These are phyloP conservation scores for Ochropacha duplaris DNA, from an alignment of 2,888 invertebrate genomes.

Conservation along the genomic window DNA sequence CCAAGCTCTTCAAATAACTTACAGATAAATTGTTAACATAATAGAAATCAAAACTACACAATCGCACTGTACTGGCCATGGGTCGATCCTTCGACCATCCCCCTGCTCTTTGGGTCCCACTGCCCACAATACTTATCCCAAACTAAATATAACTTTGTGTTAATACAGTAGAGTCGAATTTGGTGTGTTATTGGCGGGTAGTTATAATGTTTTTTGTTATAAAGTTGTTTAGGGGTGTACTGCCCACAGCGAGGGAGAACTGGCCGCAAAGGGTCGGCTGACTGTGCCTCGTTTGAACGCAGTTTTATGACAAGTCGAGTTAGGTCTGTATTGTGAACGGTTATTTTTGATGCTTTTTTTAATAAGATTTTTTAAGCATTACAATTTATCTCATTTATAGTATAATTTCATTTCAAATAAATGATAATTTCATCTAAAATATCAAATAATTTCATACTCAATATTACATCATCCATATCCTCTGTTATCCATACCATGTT, in stretches of 20 bases:
- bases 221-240: slow-evolving; percentile 71
- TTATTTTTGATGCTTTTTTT: background rate
- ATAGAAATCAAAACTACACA: slow-evolving; percentile 77
- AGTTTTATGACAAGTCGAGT: slow-evolving; percentile 5
- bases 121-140: slow-evolving; percentile 55
- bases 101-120: slow-evolving; percentile 51
- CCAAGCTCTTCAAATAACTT: background rate
- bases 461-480: too few species aligned
- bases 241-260: slow-evolving; percentile 79
- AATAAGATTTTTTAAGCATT: too few species aligned
- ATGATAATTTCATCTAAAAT: too few species aligned
- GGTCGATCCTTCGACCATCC: slow-evolving; percentile 70
- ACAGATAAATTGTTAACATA: slow-evolving; percentile 23
- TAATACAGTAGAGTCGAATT: slow-evolving; percentile 32
- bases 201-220: slow-evolving; percentile 68
- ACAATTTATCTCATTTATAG: too few species aligned
- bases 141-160: slow-evolving; percentile 20
- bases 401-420: too few species aligned
- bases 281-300: slow-evolving; percentile 60
- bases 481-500: too few species aligned
- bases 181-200: slow-evolving; percentile 27
- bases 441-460: too few species aligned
- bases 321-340: background rate
- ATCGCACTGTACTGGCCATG: slow-evolving; percentile 67
- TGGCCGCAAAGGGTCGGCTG: slow-evolving; percentile 79